Base-by-base conservation (phyloP, 2,888 invertebrate species). In the Saturnia pavonia region DNA sequence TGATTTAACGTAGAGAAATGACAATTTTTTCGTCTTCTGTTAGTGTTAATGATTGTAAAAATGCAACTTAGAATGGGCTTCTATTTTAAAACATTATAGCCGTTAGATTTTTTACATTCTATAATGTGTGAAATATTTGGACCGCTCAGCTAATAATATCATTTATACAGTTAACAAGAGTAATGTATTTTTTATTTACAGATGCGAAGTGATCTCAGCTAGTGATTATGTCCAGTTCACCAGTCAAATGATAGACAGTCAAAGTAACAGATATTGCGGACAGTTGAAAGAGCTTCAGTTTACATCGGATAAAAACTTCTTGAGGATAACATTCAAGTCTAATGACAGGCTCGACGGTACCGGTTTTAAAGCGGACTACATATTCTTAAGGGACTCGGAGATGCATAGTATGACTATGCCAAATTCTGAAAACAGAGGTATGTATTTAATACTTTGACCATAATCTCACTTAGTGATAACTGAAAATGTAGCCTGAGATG, bases 171-270 rank as follows among this genome's bases (percentile, higher is more conserved):
- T 54, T 54, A 1, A 19, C 12, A 51, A 48, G 0, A 60, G 40
- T 22, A 68, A 57, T 69, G 65, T 27, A 19, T 51, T 51, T n/a
- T 27, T 60, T 60, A 9, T 74, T 91, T 88, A 19, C 92, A 99
- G 99, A 72, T 99, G 99, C 86, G 97, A 97, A 82, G 97, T 97
- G 68, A 95, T 96, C 70, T 97, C 98, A 7, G 97, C 98, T 27
- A 99, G 99, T 82, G 99, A 99, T 90, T 99, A 97, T 91, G 97
- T 99, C 12, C 98, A 99, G 85, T 98, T 99, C 88, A 98, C 98
- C 34, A 99, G 98, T 92, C 98, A 97, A 88, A 96, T 97, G 94
- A 96, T 97, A 51, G 95, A 96, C 70, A 97, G 98, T 85, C 94
- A 97, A 75, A 97, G 97, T 87, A 95, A 96, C 22, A 95, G 98